Base-by-base conservation (phyloP, 2,888 invertebrate genomes). In the Amphiduros pacificus region DNA sequence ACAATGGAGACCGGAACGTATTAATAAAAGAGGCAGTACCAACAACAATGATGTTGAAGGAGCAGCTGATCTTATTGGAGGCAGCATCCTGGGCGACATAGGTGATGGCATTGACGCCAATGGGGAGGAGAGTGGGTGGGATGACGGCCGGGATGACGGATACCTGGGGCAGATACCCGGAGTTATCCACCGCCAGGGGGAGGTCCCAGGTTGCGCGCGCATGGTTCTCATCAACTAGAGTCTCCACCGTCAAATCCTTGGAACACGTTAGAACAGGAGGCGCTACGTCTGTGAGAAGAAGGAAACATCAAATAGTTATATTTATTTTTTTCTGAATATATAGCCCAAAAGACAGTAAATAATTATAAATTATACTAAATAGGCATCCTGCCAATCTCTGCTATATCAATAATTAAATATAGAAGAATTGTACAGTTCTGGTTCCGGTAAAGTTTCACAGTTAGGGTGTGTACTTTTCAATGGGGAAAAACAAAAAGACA, bases 41-140 rank as follows among this genome's bases (percentile, higher is more conserved):
- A n/a, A n/a, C n/a, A 22, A 89, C 86, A 53, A 79, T 84, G 11
- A 89, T 83, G 26, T 80, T 83, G 71, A 89, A 89, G 63, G 83
- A 84, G 72, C 90, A 90, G 60, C 85, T 85, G 0, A 86, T 87
- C 66, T 83, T 85, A 74, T 89, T 89, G 48, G 86, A 85, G 62
- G 84, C 85, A 1, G 83, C 77, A 78, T 90, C 89, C 69, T 87
- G 86, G 0, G 89, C 88, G 14, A 85, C 84, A 76, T 89, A 89
- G 0, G 85, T 85, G n/a, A 90, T 84, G 14, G 77, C 78, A 3
- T 87, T 87, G 26, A 76, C 75, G 0, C 89, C 89, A 67, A 89
- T 86, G 64, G 85, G 85, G 52, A 88, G 85, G 71, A 85, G 85
- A 74, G 84, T 82, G 0, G 86, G 86, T 53, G 86, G 84, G 44